Evolutionary conservation across 2,888 invertebrate genomes (phyloP).

Genomic region (Poecilus cupreus): DNA sequence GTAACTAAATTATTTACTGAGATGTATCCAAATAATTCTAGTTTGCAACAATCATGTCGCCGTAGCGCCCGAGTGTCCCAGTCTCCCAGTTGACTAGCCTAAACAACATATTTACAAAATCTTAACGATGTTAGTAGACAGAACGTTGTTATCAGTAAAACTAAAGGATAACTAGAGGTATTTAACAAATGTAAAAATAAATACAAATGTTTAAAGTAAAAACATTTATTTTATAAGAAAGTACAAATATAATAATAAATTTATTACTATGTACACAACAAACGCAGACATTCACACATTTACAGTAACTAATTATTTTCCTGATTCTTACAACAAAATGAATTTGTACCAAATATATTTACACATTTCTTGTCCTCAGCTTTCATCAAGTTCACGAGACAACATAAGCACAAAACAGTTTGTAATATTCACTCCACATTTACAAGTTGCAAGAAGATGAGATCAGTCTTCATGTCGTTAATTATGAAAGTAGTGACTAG

Average conservation of each 20-base stretch:
- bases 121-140: too few relatives aligned
- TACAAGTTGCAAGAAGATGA: slow-evolving; percentile 27
- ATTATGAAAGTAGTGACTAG: slow-evolving; percentile 38
- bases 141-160: too few relatives aligned
- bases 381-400: not conserved
- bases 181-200: too few relatives aligned
- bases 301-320: not conserved
- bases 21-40: too few relatives aligned
- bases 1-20: too few relatives aligned
- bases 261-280: slow-evolving; percentile 49
- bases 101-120: too few relatives aligned
- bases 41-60: too few relatives aligned
- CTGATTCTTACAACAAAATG: not conserved
- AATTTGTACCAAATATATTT: not conserved
- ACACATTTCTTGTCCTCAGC: not conserved
- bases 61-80: too few relatives aligned
- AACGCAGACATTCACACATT: not conserved
- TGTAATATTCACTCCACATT: slow-evolving; percentile 14
- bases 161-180: too few relatives aligned
- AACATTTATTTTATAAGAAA: slow-evolving; percentile 48
- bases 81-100: too few relatives aligned
- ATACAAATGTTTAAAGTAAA: slow-evolving; percentile 7
- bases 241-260: slow-evolving; percentile 50
- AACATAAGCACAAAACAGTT: not conserved
- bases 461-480: slow-evolving; percentile 24